Evolutionary conservation across 2,888 invertebrate species (phyloP).

Genomic region (Trichopria drosophilae): DNA sequence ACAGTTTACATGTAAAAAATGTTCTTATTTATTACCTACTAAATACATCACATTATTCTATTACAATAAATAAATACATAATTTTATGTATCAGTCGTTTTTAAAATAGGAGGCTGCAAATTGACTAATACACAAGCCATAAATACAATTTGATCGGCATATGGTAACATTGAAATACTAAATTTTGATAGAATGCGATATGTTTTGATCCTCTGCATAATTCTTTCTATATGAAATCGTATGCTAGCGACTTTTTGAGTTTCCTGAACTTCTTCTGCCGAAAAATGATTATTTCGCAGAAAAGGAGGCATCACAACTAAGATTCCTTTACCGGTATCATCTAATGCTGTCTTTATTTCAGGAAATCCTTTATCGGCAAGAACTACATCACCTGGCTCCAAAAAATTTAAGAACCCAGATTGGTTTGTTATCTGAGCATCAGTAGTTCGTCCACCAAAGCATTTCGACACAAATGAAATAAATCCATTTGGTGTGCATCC

Average conservation of each 20-base stretch:
- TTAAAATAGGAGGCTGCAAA: slow-evolving; percentile 27
- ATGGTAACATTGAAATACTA: slow-evolving; percentile 10
- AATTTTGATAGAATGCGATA: slow-evolving; percentile 26
- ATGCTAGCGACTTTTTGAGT: slow-evolving; percentile 8
- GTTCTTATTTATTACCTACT: too few relatives aligned
- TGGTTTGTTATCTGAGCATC: slow-evolving; percentile 34
- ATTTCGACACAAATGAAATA: slow-evolving; percentile 31
- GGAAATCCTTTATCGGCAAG: slow-evolving; percentile 37
- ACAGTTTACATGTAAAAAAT: too few relatives aligned
- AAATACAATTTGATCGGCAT: slow-evolving; percentile 27
- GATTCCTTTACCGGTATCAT: slow-evolving; percentile 22
- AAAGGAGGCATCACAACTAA: slow-evolving; percentile 23
- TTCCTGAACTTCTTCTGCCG: slow-evolving; percentile 5
- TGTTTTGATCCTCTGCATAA: slow-evolving; percentile 28
- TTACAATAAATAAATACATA: too few relatives aligned
- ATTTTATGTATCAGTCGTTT: background rate
- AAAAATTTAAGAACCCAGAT: slow-evolving; percentile 29
- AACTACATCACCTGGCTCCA: slow-evolving; percentile 29
- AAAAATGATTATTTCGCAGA: slow-evolving; percentile 4
- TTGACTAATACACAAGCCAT: slow-evolving; percentile 32
- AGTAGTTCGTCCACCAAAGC: slow-evolving; percentile 30
- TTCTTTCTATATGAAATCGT: slow-evolving; percentile 16
- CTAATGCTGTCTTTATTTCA: slow-evolving; percentile 15
- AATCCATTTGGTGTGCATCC: slow-evolving; percentile 35
- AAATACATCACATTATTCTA: too few relatives aligned